Conservation (phyloP, 2,888 invertebrate genomes). For the Tuberolachnus salignus region DNA sequence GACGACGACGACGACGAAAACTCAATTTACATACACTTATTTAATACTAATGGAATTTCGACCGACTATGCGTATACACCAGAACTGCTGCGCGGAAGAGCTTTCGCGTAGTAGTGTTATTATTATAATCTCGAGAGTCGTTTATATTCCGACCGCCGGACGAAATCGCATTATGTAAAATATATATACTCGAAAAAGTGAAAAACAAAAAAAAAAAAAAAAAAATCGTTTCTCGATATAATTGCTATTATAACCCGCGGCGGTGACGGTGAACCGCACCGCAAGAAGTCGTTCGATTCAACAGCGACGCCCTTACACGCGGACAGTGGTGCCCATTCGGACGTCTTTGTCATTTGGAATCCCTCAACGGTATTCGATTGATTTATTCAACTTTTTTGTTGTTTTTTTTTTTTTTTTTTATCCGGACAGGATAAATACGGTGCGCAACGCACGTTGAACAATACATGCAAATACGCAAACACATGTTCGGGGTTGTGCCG, state of each 20-base stretch:
- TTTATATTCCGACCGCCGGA: not conserved
- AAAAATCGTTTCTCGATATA: conserved; percentile 37
- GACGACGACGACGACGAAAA: not conserved
- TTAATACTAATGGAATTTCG: conserved; percentile 45
- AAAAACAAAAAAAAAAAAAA: conserved; percentile 1
- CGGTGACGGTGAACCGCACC: no score
- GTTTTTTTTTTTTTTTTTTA: no score
- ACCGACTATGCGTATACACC: not conserved
- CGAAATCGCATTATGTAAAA: conserved; percentile 37
- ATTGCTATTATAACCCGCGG: conserved; percentile 11
- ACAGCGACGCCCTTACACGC: no score
- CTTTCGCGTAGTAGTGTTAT: conserved; percentile 18
- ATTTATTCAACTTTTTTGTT: no score
- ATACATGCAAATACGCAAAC: no score
- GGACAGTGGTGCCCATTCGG: no score
- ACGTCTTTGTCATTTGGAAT: no score
- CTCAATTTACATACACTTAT: conserved; percentile 49
- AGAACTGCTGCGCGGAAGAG: not conserved
- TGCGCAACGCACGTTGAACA: no score
- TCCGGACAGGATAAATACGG: no score
- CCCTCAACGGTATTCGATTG: no score
- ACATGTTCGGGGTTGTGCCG: no score
- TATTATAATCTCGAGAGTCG: not conserved
- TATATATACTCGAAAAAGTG: conserved; percentile 1
- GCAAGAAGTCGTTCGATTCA: no score